phyloP scores from a whole-genome alignment of 2,888 invertebrate genomes.

The Oscheius sp. region DNA sequence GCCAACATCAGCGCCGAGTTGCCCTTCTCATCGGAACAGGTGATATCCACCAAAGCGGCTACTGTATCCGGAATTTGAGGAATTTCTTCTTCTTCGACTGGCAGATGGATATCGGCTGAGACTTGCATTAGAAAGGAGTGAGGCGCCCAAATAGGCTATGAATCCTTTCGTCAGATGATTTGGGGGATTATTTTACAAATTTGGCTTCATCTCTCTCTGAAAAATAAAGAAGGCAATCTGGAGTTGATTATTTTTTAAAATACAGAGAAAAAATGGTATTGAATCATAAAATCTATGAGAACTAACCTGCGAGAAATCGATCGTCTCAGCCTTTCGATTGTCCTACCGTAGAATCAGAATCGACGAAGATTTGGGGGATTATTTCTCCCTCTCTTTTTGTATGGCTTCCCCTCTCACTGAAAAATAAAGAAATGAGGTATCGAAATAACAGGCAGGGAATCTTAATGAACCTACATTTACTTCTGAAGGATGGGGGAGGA shows the following conservation, averaged over 20 bases:
- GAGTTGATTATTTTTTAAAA: too few species aligned
- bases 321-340: too few species aligned
- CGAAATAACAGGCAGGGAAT: too few species aligned
- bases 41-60: constrained; percentile 40
- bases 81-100: not conserved
- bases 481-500: too few species aligned
- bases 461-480: too few species aligned
- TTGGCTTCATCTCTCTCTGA: not conserved
- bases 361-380: too few species aligned
- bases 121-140: constrained; percentile 3
- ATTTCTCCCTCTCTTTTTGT: too few species aligned
- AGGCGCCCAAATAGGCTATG: not conserved
- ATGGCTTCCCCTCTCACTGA: too few species aligned
- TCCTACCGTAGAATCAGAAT: too few species aligned
- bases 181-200: not conserved
- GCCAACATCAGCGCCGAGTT: constrained; percentile 53
- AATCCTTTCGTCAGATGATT: not conserved
- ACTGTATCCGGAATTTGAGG: not conserved
- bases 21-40: constrained; percentile 51
- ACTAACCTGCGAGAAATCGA: too few species aligned
- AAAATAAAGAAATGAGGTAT: too few species aligned
- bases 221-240: not conserved
- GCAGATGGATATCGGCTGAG: not conserved
- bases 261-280: not conserved
- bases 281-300: not conserved